Evolutionary conservation across 2,797 vertebrate species (phyloP).

Genomic region (Delichon dasypus): DNA sequence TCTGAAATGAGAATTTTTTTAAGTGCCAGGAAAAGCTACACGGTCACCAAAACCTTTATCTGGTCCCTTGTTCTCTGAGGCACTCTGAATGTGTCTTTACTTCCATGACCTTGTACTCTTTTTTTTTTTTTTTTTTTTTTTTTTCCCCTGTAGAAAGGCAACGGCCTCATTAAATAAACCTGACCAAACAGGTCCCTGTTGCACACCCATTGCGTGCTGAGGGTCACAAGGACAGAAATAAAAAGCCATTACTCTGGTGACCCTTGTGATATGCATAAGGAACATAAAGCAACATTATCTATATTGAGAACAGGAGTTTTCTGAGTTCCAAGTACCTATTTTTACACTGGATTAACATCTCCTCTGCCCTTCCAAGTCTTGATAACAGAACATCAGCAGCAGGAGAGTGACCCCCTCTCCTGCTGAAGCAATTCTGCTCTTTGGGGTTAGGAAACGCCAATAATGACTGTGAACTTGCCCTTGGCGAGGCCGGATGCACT

Average conservation of each 20-base stretch:
- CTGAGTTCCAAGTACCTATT: not conserved
- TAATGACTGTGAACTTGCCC: not conserved
- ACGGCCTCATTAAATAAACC: constrained; percentile 13
- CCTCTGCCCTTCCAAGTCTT: not conserved
- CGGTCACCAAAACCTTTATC: not conserved
- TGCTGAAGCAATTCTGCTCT: not conserved
- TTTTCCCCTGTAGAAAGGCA: not conserved
- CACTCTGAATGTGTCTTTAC: not conserved
- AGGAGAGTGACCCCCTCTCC: not conserved
- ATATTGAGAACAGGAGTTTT: not conserved
- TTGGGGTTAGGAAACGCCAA: not conserved
- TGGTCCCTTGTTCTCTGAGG: not conserved
- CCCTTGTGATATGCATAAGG: not conserved
- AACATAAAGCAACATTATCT: not conserved
- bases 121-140: constrained; percentile 15
- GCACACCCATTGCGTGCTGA: not conserved
- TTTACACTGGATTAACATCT: not conserved
- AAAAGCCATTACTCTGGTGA: not conserved
- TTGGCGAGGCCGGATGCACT: not conserved
- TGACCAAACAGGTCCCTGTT: not conserved
- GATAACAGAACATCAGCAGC: not conserved
- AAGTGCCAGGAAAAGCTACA: not conserved
- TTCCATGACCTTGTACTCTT: not conserved
- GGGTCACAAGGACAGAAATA: not conserved
- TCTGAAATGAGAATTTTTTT: not conserved